Conservation (phyloP, 2,888 invertebrate species). For the Balanococcus diminutus region DNA sequence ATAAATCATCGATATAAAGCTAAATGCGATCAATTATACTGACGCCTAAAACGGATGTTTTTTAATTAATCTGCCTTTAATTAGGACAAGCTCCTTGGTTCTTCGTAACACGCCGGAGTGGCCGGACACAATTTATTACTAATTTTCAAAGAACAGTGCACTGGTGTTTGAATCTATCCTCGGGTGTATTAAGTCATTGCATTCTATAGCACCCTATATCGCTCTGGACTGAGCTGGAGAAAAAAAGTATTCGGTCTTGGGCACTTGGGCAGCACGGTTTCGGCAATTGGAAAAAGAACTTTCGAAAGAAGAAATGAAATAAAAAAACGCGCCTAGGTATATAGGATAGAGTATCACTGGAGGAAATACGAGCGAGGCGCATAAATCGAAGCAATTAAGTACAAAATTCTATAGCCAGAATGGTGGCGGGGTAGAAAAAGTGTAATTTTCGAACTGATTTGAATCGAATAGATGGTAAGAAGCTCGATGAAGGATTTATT, state of each 20-base stretch:
- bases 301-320: not conserved
- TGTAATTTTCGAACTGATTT: conserved; percentile 47
- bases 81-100: conserved; percentile 12
- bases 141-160: conserved; percentile 4
- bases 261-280: not conserved
- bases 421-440: not conserved
- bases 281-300: not conserved
- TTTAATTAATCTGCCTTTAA: conserved; percentile 32
- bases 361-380: not conserved
- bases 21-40: conserved; percentile 21
- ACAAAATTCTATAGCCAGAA: conserved; percentile 33
- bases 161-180: not conserved
- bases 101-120: not conserved
- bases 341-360: not conserved
- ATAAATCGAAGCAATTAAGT: conserved; percentile 51
- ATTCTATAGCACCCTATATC: not conserved
- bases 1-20: not conserved
- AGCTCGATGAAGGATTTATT: conserved; percentile 52
- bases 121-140: conserved; percentile 11
- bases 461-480: conserved; percentile 48
- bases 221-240: not conserved
- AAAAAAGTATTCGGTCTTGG: not conserved
- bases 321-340: too few relatives aligned
- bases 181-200: conserved; percentile 8
- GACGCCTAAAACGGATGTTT: conserved; percentile 25